Evolutionary conservation across 2,113 vertebrate species (phyloP).

Genomic region (Lota lota): DNA sequence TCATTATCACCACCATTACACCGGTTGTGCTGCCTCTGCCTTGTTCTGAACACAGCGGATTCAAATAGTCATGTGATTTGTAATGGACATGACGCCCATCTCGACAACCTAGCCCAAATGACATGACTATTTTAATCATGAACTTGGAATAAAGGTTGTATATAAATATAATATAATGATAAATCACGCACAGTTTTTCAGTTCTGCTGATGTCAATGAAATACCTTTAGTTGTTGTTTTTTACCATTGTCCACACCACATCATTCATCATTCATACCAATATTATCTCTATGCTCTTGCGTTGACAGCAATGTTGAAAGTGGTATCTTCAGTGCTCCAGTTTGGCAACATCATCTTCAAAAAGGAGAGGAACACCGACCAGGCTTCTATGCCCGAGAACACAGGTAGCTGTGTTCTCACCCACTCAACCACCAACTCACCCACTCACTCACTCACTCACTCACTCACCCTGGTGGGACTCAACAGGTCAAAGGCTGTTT

Average conservation of each 20-base stretch:
- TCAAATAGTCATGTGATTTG: too few species aligned
- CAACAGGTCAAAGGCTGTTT: background rate
- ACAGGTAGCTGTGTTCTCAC: constrained; percentile 74
- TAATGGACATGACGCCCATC: too few species aligned
- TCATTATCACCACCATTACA: too few species aligned
- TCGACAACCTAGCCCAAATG: background rate
- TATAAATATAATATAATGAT: too few species aligned
- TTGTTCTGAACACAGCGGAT: too few species aligned
- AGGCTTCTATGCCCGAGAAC: constrained; percentile 98
- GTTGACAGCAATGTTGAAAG: constrained; percentile 90
- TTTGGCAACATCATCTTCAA: constrained; percentile 97
- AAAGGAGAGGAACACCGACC: constrained; percentile 96
- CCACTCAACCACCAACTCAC: background rate
- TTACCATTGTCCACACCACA: too few species aligned
- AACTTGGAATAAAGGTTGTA: background rate
- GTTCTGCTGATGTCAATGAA: too few species aligned
- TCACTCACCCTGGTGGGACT: too few species aligned
- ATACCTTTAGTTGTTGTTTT: too few species aligned
- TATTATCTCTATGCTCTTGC: constrained; percentile 19
- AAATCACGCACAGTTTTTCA: too few species aligned
- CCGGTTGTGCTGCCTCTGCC: too few species aligned
- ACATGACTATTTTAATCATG: background rate
- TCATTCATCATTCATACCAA: background rate
- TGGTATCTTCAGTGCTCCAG: constrained; percentile 94
- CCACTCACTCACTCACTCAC: background rate